Evolutionary conservation across 1,140 invertebrate species (phyloP), one percentile per base, ranked within the genome.

Genomic region (Myzus persicae): DNA sequence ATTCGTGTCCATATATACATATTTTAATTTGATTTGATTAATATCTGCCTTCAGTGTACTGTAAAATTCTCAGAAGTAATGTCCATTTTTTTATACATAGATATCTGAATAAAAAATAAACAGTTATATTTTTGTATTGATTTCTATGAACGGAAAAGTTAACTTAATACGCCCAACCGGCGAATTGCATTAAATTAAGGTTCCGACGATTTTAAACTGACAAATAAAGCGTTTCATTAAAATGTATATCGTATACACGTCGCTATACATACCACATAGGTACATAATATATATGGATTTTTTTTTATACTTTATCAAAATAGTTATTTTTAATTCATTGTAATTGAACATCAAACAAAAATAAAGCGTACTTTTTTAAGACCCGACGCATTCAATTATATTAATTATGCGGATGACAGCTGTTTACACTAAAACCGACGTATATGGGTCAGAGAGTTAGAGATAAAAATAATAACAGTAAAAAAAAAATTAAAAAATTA

Each of bases 401-500:
- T 88, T 88, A 48, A 48, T 88, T 88, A 88, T 48, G 85, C n/a
- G 46, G 44, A 38, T 48, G 42, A 46, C 22, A 89, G 87, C 87
- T 51, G 46, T 89, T 48, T 51, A 89, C 46, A 36, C n/a, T 89
- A 36, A 88, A 88, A 36, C 18, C 42, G 9, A 48, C 44, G 31
- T 89, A 89, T 88, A n/a, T 48, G 18, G 85, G 85, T n/a, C 85
- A 46, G 18, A 9, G 46, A 48, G n/a, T 31, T 87, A 20, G 48
- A 89, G 18, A 51, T 89, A 38, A 48, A 46, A 89, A 51, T 89
- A 51, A 89, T 89, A 89, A 46, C 84, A 22, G 87, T 89, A 51
- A 20, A 36, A 38, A 51, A 89, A 89, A 38, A 51, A 89, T n/a
- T n/a, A 87, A n/a, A 38, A 51, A 89, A 46, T n/a, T 36, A n/a